Evolutionary conservation across 2,888 invertebrate genomes (phyloP).

Genomic region (Toxonevra muliebris): DNA sequence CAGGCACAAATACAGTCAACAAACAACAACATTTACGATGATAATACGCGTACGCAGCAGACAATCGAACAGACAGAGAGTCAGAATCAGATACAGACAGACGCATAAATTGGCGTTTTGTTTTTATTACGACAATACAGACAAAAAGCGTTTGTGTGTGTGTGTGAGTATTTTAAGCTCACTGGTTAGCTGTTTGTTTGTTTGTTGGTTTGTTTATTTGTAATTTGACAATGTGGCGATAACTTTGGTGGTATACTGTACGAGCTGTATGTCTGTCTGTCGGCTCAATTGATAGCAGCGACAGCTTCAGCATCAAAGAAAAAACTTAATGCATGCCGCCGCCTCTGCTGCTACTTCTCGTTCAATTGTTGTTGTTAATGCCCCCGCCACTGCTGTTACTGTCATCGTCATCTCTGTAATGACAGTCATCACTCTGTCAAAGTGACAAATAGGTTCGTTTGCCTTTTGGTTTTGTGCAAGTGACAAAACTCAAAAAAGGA

Average conservation of each 20-base stretch:
- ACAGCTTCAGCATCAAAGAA: neutral
- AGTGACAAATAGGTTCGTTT: conserved; percentile 57
- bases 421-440: conserved; percentile 52
- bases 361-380: conserved; percentile 1
- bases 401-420: neutral
- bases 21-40: too few species aligned
- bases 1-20: too few species aligned
- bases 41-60: too few species aligned
- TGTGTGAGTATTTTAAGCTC: conserved; percentile 24
- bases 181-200: neutral
- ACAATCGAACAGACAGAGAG: too few species aligned
- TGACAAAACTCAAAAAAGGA: neutral
- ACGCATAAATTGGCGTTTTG: too few species aligned
- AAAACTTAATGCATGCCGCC: neutral
- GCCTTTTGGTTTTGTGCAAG: conserved; percentile 43
- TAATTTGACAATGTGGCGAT: conserved; percentile 10
- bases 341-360: conserved; percentile 12
- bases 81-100: too few species aligned
- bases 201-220: conserved; percentile 15
- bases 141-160: conserved; percentile 27
- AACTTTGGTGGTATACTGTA: neutral
- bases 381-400: neutral
- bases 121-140: conserved; percentile 12
- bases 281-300: conserved; percentile 18
- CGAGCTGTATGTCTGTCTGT: too few species aligned